These are phyloP conservation scores for Monopterus albus DNA, from an alignment of 2,113 vertebrate genomes.

Conservation along the genomic window DNA sequence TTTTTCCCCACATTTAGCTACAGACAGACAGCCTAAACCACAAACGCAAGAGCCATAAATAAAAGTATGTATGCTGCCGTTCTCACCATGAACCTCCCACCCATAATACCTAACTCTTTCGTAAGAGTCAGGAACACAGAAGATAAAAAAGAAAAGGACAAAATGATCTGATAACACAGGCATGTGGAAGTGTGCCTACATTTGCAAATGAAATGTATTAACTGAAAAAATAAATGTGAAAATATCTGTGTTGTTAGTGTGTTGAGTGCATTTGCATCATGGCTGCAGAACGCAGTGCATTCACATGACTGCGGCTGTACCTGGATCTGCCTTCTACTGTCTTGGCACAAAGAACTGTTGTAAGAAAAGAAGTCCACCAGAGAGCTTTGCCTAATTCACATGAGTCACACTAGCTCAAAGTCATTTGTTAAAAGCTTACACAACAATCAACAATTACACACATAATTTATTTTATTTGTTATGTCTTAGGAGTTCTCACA, in stretches of 20 bases:
- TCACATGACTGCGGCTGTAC: not conserved
- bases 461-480: too few relatives aligned
- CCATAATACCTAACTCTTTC: too few relatives aligned
- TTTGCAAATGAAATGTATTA: not conserved
- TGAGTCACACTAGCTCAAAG: not conserved
- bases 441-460: too few relatives aligned
- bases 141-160: too few relatives aligned
- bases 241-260: too few relatives aligned
- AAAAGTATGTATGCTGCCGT: too few relatives aligned
- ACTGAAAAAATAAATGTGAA: too few relatives aligned
- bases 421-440: too few relatives aligned
- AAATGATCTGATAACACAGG: not conserved
- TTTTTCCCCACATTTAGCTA: too few relatives aligned
- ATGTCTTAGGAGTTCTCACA: not conserved
- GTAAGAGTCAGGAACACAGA: not conserved
- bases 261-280: not conserved
- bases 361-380: not conserved
- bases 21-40: too few relatives aligned
- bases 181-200: not conserved
- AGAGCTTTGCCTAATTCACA: not conserved
- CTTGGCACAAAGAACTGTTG: constrained; percentile 15
- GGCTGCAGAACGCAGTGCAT: not conserved
- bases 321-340: not conserved
- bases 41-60: too few relatives aligned
- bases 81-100: too few relatives aligned